phyloP scores from a whole-genome alignment of 2,888 invertebrate species.

The Cheilosia pagana region DNA sequence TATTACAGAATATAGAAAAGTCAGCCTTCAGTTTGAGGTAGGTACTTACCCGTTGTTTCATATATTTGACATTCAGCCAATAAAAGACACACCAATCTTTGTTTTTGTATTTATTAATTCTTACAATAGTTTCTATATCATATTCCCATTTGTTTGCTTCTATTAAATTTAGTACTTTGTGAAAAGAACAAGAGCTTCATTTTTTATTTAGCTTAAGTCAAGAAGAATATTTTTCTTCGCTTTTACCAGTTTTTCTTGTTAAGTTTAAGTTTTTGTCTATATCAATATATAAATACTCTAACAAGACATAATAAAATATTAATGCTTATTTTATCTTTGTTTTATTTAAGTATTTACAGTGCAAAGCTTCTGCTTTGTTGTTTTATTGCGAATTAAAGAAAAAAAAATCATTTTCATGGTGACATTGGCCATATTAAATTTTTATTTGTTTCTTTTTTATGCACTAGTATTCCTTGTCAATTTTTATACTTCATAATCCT shows the following conservation, averaged over 20 bases:
- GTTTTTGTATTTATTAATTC: slow-evolving; percentile 65
- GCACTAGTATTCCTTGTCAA: slow-evolving; percentile 66
- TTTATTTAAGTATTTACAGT: slow-evolving; percentile 58
- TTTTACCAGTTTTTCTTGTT: slow-evolving; percentile 42
- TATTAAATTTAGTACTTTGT: slow-evolving; percentile 51
- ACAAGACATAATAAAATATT: slow-evolving; percentile 70
- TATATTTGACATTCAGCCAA: neutral
- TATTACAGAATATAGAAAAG: no score
- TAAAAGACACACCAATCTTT: slow-evolving; percentile 12
- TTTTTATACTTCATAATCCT: slow-evolving; percentile 42
- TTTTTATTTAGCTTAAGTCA: slow-evolving; percentile 43
- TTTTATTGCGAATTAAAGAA: slow-evolving; percentile 47
- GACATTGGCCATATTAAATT: slow-evolving; percentile 53
- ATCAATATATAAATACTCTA: slow-evolving; percentile 63
- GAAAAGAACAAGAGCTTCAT: slow-evolving; percentile 64
- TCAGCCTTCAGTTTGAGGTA: no score
- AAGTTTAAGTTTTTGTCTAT: slow-evolving; percentile 46
- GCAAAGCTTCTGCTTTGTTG: slow-evolving; percentile 12
- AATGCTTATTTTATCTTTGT: slow-evolving; percentile 39
- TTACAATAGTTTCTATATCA: slow-evolving; percentile 54
- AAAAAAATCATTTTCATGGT: slow-evolving; percentile 23
- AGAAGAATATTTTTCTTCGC: slow-evolving; percentile 38
- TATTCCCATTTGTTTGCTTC: slow-evolving; percentile 55
- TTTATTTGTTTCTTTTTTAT: slow-evolving; percentile 29
- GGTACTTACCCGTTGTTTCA: no score